Evolutionary conservation across 1,140 invertebrate genomes (phyloP).

Genomic region (Diuraphis noxia): DNA sequence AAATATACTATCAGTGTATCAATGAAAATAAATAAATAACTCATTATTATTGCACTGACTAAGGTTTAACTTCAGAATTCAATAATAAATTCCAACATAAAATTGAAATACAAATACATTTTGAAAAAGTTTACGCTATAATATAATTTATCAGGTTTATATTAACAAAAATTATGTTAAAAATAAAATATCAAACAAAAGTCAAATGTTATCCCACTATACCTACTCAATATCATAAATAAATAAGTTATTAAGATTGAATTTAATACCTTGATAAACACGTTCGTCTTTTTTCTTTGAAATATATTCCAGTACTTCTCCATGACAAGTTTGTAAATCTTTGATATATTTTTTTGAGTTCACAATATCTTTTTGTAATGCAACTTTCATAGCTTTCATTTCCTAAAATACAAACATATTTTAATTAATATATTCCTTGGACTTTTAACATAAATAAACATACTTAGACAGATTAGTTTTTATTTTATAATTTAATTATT

Average conservation of each 20-base stretch:
- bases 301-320: slow-evolving; percentile 21
- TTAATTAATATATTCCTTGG: not conserved
- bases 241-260: not conserved
- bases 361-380: slow-evolving; percentile 30
- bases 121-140: too few species aligned
- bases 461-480: not conserved
- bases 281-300: slow-evolving; percentile 37
- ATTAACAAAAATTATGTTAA: too few species aligned
- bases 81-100: too few species aligned
- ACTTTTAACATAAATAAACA: not conserved
- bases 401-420: slow-evolving; percentile 17
- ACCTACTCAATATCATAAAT: not conserved
- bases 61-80: too few species aligned
- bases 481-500: too few species aligned
- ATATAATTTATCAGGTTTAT: too few species aligned
- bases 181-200: not conserved
- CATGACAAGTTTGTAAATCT: slow-evolving; percentile 39
- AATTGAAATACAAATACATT: too few species aligned
- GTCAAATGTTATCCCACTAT: not conserved
- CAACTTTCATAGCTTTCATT: slow-evolving; percentile 27
- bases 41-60: too few species aligned
- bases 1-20: too few species aligned
- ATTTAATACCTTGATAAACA: slow-evolving; percentile 1
- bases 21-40: too few species aligned
- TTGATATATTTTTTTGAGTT: slow-evolving; percentile 42